Evolutionary conservation across 2,888 invertebrate genomes (phyloP), one percentile per base, ranked within the genome.

Genomic region (Platycheirus albimanus): DNA sequence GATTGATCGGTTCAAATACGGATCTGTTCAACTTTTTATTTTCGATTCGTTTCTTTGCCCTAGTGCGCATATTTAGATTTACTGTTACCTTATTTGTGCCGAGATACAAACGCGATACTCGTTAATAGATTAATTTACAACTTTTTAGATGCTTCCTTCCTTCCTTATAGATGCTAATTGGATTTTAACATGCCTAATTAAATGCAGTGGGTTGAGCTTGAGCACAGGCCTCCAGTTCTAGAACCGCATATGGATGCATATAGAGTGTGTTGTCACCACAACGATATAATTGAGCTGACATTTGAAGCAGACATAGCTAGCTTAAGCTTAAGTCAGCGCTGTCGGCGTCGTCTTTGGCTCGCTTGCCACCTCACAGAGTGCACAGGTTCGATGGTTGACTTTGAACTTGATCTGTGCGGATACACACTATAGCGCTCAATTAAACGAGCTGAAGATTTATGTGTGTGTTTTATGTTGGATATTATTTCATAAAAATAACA

Each of bases 351-450:
- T 13, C 8, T 45, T 15, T 28, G 30, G 1, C 30, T 6, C 8
- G 8, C 30, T 5, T 4, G 24, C 24, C 5, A 5, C 61, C n/a
- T 41, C 56, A 66, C 19, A 20, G 56, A 56, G 20, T 52, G 52
- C 56, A 70, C 69, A 66, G 76, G 80, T 81, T 81, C 80, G 70
- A 66, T 76, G 58, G 5, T 61, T 81, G 80, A 71, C 80, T 81
- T 81, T 81, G 80, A 81, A 81, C 80, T 81, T 81, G 80, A 66
- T 71, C 70, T 61, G 70, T 58, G 75, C 33, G 43, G 49, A 47
- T 74, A 61, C 67, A 41, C 41, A 8, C 3, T 49, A 20, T 67
- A 20, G 58, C 11, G 17, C 45, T 47, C 61, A 74, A 78, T 78
- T 61, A 45, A 45, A 20, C n/a, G 2, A 45, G 41, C 17, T 36